Percentiles rank a stretch among this genome's conserved stretches.
Evolutionary conservation across 2,113 vertebrate species (phyloP).

Genomic region (Sebastes fasciatus): DNA sequence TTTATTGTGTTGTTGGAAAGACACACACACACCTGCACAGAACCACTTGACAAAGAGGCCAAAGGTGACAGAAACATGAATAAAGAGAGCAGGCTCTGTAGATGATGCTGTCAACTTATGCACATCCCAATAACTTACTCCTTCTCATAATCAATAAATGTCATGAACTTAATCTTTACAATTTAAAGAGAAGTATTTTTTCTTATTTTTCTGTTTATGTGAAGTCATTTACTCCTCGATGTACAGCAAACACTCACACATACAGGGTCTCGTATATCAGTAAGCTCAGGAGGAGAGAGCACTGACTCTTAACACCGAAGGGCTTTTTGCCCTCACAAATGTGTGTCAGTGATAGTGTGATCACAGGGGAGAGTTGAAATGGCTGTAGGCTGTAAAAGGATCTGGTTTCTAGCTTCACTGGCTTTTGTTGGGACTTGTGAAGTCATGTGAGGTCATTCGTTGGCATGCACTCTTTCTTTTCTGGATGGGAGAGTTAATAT

Average conservation of each 20-base stretch:
- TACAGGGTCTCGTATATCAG: conserved; percentile 21
- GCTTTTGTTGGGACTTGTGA: conserved; percentile 62
- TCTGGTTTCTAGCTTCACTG: conserved; percentile 30
- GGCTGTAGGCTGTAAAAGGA: conserved; percentile 46
- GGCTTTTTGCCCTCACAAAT: conserved; percentile 20
- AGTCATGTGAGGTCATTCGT: conserved; percentile 56
- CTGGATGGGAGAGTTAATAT: background rate
- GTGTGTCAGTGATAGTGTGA: conserved; percentile 39
- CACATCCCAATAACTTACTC: background rate
- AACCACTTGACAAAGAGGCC: conserved; percentile 9
- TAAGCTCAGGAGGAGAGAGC: background rate
- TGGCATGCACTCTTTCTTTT: conserved; percentile 31
- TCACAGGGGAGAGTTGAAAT: conserved; percentile 40
- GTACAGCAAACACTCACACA: background rate
- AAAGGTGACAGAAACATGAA: conserved; percentile 26
- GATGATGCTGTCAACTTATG: background rate
- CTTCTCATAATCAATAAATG: background rate
- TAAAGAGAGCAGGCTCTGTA: background rate
- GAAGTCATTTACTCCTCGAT: background rate
- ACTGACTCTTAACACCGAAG: background rate
- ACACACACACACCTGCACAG: background rate
- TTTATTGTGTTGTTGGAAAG: background rate
- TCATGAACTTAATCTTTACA: too few species aligned
- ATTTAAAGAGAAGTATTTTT: too few species aligned
- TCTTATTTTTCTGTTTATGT: background rate